phyloP scores from a whole-genome alignment of 2,888 invertebrate species.

The Nymphalis c-album region DNA sequence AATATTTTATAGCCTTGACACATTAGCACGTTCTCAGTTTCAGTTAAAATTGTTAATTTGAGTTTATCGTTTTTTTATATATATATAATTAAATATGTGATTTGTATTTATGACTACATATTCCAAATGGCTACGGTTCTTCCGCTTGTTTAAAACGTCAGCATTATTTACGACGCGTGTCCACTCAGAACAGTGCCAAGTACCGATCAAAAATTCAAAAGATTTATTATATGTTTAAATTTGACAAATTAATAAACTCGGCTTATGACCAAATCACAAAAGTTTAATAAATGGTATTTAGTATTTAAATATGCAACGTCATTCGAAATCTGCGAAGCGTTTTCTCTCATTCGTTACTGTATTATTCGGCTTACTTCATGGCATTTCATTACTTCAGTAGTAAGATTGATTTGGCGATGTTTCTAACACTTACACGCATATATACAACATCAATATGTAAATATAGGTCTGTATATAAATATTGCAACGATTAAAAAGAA shows the following conservation, averaged over 20 bases:
- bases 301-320: too few relatives aligned
- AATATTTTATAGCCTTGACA: constrained; percentile 35
- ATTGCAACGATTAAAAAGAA: too few relatives aligned
- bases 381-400: too few relatives aligned
- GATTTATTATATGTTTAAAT: constrained; percentile 5
- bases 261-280: not conserved
- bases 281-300: too few relatives aligned
- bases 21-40: constrained; percentile 37
- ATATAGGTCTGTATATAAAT: too few relatives aligned
- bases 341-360: too few relatives aligned
- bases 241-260: constrained; percentile 9
- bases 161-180: constrained; percentile 3
- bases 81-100: not conserved
- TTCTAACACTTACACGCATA: too few relatives aligned
- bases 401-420: too few relatives aligned
- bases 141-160: not conserved
- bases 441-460: too few relatives aligned
- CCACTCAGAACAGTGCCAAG: not conserved
- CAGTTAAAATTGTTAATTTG: constrained; percentile 10
- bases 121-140: not conserved
- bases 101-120: not conserved
- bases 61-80: not conserved
- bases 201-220: constrained; percentile 3
- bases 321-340: too few relatives aligned
- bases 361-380: too few relatives aligned